Conservation (phyloP, 2,797 vertebrate species). For the Chelonia mydas region DNA sequence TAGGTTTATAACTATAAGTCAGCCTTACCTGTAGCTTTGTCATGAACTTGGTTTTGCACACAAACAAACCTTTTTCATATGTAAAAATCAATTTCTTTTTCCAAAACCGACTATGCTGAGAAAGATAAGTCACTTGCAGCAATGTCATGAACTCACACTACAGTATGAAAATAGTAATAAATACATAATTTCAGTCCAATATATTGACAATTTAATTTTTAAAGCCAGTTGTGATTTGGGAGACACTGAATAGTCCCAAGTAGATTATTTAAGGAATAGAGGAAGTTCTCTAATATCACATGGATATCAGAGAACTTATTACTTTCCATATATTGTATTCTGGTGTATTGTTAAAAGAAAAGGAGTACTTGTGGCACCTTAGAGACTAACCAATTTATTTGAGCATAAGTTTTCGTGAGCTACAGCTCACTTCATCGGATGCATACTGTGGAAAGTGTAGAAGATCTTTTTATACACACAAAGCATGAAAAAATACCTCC, state of each 20-base stretch:
- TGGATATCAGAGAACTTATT: not conserved
- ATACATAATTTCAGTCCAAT: not conserved
- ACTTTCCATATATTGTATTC: fast-evolving
- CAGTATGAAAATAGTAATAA: not conserved
- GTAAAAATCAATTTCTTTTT: not conserved
- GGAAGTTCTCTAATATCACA: not conserved
- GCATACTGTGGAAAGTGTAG: too few species aligned
- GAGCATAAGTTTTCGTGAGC: too few species aligned
- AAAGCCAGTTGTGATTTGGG: not conserved
- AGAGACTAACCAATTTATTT: too few species aligned
- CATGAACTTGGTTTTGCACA: not conserved
- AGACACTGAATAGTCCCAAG: not conserved
- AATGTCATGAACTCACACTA: not conserved
- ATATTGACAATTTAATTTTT: not conserved
- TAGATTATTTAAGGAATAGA: not conserved
- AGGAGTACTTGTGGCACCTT: too few species aligned
- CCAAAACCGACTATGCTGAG: not conserved
- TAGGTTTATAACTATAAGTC: not conserved
- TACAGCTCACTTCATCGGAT: too few species aligned
- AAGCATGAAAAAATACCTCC: too few species aligned
- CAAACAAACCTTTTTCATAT: not conserved
- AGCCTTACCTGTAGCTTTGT: not conserved
- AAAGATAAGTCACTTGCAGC: not conserved
- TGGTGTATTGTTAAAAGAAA: not conserved
- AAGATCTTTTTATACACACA: too few species aligned